Base-by-base conservation (phyloP, 2,888 invertebrate genomes). In the Erannis defoliaria region DNA sequence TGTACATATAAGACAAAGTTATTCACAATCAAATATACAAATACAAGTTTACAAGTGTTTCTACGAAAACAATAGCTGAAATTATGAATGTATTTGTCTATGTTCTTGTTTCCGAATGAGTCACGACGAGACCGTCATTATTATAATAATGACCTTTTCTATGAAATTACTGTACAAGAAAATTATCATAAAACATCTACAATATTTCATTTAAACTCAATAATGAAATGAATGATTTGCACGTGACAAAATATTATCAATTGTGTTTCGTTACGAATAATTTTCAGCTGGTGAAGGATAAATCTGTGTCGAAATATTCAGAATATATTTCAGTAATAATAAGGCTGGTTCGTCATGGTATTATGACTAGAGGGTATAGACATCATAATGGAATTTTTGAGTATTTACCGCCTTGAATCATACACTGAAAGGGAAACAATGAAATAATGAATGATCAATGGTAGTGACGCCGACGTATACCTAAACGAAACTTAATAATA, bases 351-450 rank as follows among this genome's bases (percentile, higher is more conserved):
- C 26, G 59, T 53, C 59, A 59, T 8, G 45, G 46, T 14, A 10
- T 19, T 19, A 18, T 45, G 50, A 38, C 23, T 42, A 31, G 31
- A 23, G 23, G 12, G 35, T 31, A 21, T n/a, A 29, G 9, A 43
- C 21, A 21, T 42, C 21, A 18, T 40, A 23, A n/a, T 23, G 56
- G 42, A 57, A 42, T 57, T 40, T 42, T 57, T 26, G 35, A 50
- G 42, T 38, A 21, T 45, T 40, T 53, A 46, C 38, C 33, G 40
- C 48, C 10, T 35, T 49, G 23, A 49, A 42, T 48, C 31, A 56
- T 43, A n/a, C 10, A 19, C 5, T 46, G 31, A 46, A 33, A 46
- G 46, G 46, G 18, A 46, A 31, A 26, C 45, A 45, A 26, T 45
- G 8, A 16, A 45, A 12, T 18, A 21, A 48, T 55, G 19, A 14